Evolutionary conservation across 2,113 vertebrate species (phyloP).

Genomic region (Cavia porcellus): DNA sequence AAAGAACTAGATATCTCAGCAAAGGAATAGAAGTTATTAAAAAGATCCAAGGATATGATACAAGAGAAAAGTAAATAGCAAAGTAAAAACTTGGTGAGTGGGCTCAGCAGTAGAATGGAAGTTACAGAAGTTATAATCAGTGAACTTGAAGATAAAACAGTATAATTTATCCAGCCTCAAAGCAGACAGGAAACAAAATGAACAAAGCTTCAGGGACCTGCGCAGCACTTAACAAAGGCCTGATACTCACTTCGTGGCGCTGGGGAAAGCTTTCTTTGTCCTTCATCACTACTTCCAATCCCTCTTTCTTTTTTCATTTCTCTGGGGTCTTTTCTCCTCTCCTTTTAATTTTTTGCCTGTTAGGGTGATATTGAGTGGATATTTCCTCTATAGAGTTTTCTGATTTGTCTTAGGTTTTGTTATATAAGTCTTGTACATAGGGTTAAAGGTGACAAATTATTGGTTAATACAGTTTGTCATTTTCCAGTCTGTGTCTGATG

Average conservation of each 20-base stretch:
- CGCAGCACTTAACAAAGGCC: background rate
- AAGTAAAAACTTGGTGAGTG: background rate
- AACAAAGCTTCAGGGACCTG: background rate
- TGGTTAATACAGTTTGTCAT: background rate
- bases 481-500: background rate
- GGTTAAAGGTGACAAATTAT: background rate
- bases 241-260: background rate
- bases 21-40: background rate
- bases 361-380: background rate
- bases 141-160: background rate
- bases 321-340: background rate
- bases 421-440: background rate
- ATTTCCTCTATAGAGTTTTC: background rate
- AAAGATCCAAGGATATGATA: background rate
- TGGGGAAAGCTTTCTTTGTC: background rate
- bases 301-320: background rate
- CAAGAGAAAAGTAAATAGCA: background rate
- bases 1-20: background rate
- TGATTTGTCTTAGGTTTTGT: background rate
- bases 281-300: background rate
- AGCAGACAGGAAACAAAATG: background rate
- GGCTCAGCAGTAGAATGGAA: background rate
- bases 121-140: background rate
- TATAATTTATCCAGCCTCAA: background rate
- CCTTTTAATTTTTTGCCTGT: background rate